Conservation (phyloP, 2,113 vertebrate species). For the Turdus rufiventris region DNA sequence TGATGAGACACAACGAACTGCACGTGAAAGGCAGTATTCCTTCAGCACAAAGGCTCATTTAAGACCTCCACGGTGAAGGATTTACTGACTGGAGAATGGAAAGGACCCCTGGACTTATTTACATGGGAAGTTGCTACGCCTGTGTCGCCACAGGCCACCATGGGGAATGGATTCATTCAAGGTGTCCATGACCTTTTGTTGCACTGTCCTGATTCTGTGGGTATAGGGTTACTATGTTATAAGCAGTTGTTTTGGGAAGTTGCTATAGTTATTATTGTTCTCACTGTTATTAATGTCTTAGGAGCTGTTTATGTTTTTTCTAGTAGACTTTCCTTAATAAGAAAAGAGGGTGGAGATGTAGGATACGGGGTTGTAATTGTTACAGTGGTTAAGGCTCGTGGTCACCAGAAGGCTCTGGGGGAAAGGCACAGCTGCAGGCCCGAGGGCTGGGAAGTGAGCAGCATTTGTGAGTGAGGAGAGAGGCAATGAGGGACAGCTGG, state of each 20-base stretch:
- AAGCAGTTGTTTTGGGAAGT: neutral
- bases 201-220: too few relatives aligned
- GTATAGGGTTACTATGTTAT: neutral
- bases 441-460: too few relatives aligned
- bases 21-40: neutral
- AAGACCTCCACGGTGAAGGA: neutral
- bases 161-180: fast-evolving
- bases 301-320: neutral
- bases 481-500: too few relatives aligned
- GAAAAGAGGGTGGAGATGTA: too few relatives aligned
- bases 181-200: fast-evolving
- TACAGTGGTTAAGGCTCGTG: too few relatives aligned
- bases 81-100: neutral
- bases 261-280: neutral
- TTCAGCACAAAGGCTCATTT: neutral
- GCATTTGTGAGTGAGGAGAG: too few relatives aligned
- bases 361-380: too few relatives aligned
- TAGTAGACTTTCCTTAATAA: neutral
- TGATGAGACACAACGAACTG: neutral
- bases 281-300: neutral
- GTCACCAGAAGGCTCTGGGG: too few relatives aligned
- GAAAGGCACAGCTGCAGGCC: too few relatives aligned
- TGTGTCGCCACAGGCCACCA: neutral
- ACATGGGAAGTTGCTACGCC: too few relatives aligned
- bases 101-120: neutral